A percentile compares a stretch with the other conserved stretches of the same genome.
These are phyloP conservation scores for Antennarius maculatus DNA, from an alignment of 2,797 vertebrate genomes.

Conservation along the genomic window DNA sequence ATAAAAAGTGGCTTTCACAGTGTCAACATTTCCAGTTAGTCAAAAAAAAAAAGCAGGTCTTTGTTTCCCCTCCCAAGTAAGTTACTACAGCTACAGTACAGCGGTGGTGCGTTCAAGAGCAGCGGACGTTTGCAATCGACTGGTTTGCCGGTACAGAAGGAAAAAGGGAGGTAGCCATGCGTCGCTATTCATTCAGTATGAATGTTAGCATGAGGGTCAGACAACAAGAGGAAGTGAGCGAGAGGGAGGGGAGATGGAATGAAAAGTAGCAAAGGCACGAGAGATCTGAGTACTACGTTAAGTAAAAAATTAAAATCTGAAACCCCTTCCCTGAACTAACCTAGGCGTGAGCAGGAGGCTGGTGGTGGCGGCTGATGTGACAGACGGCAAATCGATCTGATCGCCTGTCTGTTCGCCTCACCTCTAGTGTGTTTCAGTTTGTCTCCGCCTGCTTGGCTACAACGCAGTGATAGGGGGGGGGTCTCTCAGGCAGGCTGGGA, in stretches of 20 bases:
- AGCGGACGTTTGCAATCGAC: background rate
- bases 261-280: conserved; percentile 69
- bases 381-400: conserved; percentile 12
- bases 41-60: background rate
- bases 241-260: background rate
- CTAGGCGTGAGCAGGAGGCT: conserved; percentile 43
- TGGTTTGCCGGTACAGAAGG: conserved; percentile 22
- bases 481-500: conserved; percentile 63
- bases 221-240: conserved; percentile 14
- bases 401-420: conserved; percentile 23
- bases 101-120: conserved; percentile 3
- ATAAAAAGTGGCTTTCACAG: conserved; percentile 21
- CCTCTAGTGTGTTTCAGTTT: conserved; percentile 21
- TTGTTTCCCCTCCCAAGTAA: background rate
- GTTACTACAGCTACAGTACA: conserved; percentile 21
- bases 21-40: conserved; percentile 47
- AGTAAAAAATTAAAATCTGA: conserved; percentile 5
- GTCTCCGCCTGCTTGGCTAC: conserved; percentile 51
- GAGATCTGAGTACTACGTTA: conserved; percentile 47
- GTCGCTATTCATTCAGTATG: conserved; percentile 24
- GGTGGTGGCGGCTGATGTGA: conserved; percentile 12
- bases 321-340: conserved; percentile 45
- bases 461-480: conserved; percentile 74
- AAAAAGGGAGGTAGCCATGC: conserved; percentile 41
- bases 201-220: conserved; percentile 22